phyloP scores from a whole-genome alignment of 2,113 vertebrate genomes.

The Solenodon paradoxus region DNA sequence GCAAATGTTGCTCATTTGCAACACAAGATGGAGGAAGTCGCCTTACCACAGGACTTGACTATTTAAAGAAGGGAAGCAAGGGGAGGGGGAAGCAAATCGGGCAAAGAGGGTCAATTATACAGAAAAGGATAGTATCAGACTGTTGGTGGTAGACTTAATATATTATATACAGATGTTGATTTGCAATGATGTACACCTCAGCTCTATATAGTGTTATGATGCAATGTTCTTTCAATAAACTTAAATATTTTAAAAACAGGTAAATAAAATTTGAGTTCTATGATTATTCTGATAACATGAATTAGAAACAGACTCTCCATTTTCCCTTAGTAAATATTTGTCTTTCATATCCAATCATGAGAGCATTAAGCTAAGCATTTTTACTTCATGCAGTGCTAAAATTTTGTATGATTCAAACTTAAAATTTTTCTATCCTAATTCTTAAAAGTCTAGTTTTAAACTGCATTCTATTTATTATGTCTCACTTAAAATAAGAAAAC shows the following conservation, averaged over 20 bases:
- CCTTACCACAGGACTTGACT: not conserved
- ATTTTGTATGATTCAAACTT: slow-evolving; percentile 30
- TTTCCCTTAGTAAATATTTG: not conserved
- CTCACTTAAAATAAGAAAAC: slow-evolving; percentile 55
- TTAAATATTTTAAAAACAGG: too few species aligned
- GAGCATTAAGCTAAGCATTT: not conserved
- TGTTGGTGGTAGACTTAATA: too few species aligned
- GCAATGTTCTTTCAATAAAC: too few species aligned
- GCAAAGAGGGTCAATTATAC: too few species aligned
- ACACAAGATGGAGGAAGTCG: not conserved
- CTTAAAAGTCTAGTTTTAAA: slow-evolving; percentile 34
- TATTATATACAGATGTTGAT: too few species aligned
- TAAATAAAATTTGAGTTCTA: not conserved
- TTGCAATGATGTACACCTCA: too few species aligned
- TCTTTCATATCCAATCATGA: not conserved
- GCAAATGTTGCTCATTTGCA: not conserved
- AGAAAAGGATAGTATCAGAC: too few species aligned
- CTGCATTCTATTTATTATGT: not conserved
- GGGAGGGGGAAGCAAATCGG: too few species aligned
- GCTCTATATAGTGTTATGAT: too few species aligned
- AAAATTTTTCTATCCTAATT: slow-evolving; percentile 20
- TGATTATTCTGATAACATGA: not conserved
- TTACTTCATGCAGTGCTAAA: not conserved
- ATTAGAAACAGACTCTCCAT: not conserved
- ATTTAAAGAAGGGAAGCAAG: too few species aligned